Percentiles rank a stretch among this genome's conserved stretches.
Conservation (phyloP, 2,113 vertebrate species). For the Phainopepla nitens region DNA sequence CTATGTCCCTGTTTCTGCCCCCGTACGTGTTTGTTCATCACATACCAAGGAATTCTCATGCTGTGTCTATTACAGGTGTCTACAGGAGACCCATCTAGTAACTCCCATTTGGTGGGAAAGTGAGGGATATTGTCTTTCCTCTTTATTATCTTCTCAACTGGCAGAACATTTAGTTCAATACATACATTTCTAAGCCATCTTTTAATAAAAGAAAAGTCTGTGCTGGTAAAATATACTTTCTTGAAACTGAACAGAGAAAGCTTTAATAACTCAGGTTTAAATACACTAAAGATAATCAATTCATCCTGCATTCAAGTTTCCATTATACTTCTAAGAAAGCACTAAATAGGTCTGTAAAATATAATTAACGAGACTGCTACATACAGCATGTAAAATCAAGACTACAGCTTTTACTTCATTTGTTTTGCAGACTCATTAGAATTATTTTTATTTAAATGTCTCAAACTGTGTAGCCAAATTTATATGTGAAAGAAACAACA, state of each 20-base stretch:
- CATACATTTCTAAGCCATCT: not conserved
- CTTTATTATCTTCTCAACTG: not conserved
- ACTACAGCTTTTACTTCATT: conserved; percentile 50
- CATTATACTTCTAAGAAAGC: conserved; percentile 57
- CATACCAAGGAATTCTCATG: not conserved
- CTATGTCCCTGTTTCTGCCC: not conserved
- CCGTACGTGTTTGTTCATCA: not conserved
- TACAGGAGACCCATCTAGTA: not conserved
- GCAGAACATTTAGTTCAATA: not conserved
- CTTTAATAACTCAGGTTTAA: conserved; percentile 60
- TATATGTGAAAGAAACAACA: conserved; percentile 37
- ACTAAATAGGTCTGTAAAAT: conserved; percentile 59
- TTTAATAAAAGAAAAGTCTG: not conserved
- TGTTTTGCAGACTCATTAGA: conserved; percentile 55
- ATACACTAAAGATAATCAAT: conserved; percentile 65
- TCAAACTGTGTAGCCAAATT: conserved; percentile 51
- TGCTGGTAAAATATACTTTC: not conserved
- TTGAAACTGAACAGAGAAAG: conserved; percentile 10
- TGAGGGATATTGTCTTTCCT: not conserved
- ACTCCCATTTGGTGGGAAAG: not conserved
- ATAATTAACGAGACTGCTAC: conserved; percentile 49
- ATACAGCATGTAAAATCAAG: conserved; percentile 52
- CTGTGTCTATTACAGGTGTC: rapidly evolving
- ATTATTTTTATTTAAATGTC: conserved; percentile 47
- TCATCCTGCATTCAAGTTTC: conserved; percentile 65